Evolutionary conservation across 2,113 vertebrate genomes (phyloP), one percentile per base, ranked within the genome.

Genomic region (Oryzias curvinotus): DNA sequence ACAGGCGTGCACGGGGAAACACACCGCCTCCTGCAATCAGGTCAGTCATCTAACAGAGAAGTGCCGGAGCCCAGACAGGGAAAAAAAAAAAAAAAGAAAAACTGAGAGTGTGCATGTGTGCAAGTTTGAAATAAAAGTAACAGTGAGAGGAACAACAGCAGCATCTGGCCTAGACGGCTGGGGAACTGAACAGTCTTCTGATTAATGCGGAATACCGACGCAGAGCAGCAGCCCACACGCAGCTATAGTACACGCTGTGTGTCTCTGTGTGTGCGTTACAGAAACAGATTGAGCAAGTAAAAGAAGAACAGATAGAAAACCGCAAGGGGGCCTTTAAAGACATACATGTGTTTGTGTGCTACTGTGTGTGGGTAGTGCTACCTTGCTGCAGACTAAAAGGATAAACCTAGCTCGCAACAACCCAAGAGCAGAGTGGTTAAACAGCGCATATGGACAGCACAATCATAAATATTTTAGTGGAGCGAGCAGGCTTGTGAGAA

Each of bases 171-270:
- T 26, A 76, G 86, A 81, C 60, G 71, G 76, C 78, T 75, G 61
- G 73, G 79, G 85, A 76, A 71, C 80, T 77, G 76, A 83, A 77
- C 81, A 67, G 77, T 65, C 66, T 61, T 80, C 78, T 89, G 81
- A 86, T 87, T 87, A 86, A 85, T 83, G 83, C 76, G 73, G 65
- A 82, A 81, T 69, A 78, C 75, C 74, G 70, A 79, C 74, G 76
- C 78, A 56, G 64, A 67, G 72, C 84, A 64, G 75, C 68, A 60
- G 75, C 78, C 74, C 78, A 78, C 80, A 83, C 69, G 43, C 68
- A 77, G 63, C 75, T 82, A 78, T 67, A 64, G 71, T 50, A 64
- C 70, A 69, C 8, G 62, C 80, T 68, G 77, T 25, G 36, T 36
- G 36, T 36, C 36, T 36, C 10, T 36, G 28, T 7, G 28, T 30